phyloP scores from a whole-genome alignment of 2,797 vertebrate genomes.

The Manis pentadactyla region DNA sequence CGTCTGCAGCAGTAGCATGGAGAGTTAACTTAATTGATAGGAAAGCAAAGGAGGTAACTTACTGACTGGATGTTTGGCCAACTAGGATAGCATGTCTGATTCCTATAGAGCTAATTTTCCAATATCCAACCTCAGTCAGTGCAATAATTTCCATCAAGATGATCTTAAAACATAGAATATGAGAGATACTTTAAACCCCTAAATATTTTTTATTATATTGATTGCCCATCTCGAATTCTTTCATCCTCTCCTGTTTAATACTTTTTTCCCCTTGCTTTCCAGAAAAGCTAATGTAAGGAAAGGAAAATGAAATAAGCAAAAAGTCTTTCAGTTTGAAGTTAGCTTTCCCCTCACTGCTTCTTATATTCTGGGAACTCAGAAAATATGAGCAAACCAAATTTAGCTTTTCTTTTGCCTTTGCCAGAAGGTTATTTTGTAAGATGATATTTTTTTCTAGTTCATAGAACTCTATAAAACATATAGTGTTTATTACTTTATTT shows the following conservation, averaged over 20 bases:
- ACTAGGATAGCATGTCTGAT: background rate
- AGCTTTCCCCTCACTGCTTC: conserved; percentile 44
- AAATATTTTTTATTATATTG: conserved; percentile 5
- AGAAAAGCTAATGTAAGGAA: conserved; percentile 40
- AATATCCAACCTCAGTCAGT: background rate
- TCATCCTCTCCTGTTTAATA: conserved; percentile 26
- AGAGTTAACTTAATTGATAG: conserved; percentile 31
- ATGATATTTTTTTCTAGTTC: conserved; percentile 48
- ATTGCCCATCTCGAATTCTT: conserved; percentile 26
- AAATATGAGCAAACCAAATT: conserved; percentile 76
- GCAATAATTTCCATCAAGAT: background rate
- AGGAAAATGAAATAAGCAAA: conserved; percentile 64
- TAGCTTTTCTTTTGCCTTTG: conserved; percentile 79
- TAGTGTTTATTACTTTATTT: conserved; percentile 89
- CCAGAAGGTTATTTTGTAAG: conserved; percentile 79
- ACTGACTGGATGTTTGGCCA: background rate
- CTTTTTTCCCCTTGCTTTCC: conserved; percentile 24
- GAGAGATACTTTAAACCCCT: background rate
- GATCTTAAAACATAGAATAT: background rate
- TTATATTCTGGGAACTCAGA: conserved; percentile 75
- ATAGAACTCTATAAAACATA: conserved; percentile 85
- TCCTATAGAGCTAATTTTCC: conserved; percentile 11
- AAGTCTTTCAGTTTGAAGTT: conserved; percentile 70
- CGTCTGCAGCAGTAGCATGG: background rate
- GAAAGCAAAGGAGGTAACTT: background rate